phyloP scores from a whole-genome alignment of 2,888 invertebrate genomes.

The Netelia fuscicornis region DNA sequence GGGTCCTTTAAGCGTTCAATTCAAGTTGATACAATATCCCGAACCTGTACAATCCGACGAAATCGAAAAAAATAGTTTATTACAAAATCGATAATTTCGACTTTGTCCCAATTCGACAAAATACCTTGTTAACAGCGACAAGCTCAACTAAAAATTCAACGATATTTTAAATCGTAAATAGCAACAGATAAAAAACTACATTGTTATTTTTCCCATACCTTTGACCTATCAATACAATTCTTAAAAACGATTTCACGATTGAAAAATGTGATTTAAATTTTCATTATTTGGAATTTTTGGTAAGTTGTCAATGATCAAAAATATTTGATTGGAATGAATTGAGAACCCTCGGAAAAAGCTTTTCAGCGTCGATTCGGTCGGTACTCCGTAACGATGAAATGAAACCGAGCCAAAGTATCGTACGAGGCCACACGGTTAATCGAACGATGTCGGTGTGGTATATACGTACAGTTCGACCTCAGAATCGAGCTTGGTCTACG shows the following conservation, averaged over 20 bases:
- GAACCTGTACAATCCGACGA: constrained; percentile 39
- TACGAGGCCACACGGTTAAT: constrained; percentile 75
- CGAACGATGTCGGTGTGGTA: constrained; percentile 74
- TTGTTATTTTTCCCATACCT: too few species aligned
- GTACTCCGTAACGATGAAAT: constrained; percentile 63
- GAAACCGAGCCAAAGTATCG: constrained; percentile 54
- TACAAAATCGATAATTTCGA: background rate
- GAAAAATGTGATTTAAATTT: too few species aligned
- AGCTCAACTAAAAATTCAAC: too few species aligned
- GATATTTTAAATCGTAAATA: too few species aligned
- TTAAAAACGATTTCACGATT: too few species aligned
- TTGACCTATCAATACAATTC: too few species aligned
- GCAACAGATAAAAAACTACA: too few species aligned
- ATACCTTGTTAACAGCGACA: too few species aligned
- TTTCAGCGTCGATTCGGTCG: constrained; percentile 50
- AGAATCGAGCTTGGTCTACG: background rate
- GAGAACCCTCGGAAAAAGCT: constrained; percentile 75
- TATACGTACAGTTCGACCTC: constrained; percentile 71
- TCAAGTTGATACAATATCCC: constrained; percentile 67
- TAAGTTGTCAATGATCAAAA: too few species aligned
- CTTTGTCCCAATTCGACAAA: too few species aligned
- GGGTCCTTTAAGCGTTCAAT: constrained; percentile 61
- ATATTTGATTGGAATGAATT: constrained; percentile 39
- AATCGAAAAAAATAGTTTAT: constrained; percentile 72
- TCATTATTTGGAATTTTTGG: too few species aligned